Evolutionary conservation across 2,797 vertebrate species (phyloP), one percentile per base, ranked within the genome.

Genomic region (Rallus crepitans): DNA sequence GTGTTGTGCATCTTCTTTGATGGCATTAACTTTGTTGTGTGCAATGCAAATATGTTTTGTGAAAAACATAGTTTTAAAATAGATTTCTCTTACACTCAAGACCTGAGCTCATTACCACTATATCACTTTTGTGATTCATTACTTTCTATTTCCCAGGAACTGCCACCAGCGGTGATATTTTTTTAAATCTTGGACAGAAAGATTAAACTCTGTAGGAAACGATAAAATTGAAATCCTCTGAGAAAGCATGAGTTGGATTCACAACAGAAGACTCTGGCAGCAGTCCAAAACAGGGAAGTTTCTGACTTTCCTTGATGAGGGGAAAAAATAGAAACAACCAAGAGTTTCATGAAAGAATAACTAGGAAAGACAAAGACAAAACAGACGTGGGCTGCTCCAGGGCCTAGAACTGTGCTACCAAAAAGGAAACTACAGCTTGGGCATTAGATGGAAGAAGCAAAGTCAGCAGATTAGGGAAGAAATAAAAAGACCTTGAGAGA

Each of bases 101-200:
- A 82, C 79, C 68, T 52, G 91, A 80, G 17, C 76, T 95, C 50
- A 81, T 95, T 94, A 96, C 61, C 75, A 77, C 71, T 60, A 72
- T 39, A 82, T 75, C 75, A 65, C 53, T 87, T 92, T 61, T 2
- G 2, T 91, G 89, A 91, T 89, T 93, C 48, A 85, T 91, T 91
- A 71, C 30, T 71, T 93, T 77, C 9, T 56, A 31, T 93, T 89
- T 89, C 60, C 30, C 68, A 86, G 53, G 53, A 87, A 75, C 45
- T 81, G 64, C 68, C 61, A 93, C 28, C 33, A 93, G 35, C 48
- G 71, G 68, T 65, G 89, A 59, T 31, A 75, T 47, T 47, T 47
- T 94, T 92, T 93, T 92, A 93, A 33, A 47, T 87, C 16, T 6
- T 37, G 8, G 20, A 13, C 33, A 92, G 47, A 87, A 91, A 89